Evolutionary conservation across 2,888 invertebrate genomes (phyloP).

Genomic region (Bombylius discolor): DNA sequence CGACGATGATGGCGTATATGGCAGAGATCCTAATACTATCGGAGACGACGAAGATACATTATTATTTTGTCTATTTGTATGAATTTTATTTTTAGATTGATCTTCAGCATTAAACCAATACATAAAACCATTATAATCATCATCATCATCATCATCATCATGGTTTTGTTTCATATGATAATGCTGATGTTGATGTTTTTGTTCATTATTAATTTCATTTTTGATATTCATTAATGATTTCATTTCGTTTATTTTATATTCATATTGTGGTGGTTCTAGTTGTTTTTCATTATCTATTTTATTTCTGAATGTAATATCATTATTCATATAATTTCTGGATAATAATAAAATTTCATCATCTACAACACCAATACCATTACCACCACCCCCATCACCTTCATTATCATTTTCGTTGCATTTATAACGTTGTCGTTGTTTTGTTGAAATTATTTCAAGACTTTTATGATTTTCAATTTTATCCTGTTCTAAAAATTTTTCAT

Average conservation of each 20-base stretch:
- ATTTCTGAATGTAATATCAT: too few relatives aligned
- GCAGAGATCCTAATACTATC: slow-evolving; percentile 27
- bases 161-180: neutral
- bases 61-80: slow-evolving; percentile 10
- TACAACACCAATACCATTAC: slow-evolving; percentile 29
- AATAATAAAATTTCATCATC: slow-evolving; percentile 25
- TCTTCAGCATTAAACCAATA: slow-evolving; percentile 14
- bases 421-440: neutral
- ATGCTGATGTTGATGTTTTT: slow-evolving; percentile 9
- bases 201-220: slow-evolving; percentile 4
- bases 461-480: slow-evolving; percentile 23
- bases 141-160: neutral
- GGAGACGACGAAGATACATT: slow-evolving; percentile 1
- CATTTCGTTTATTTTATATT: slow-evolving; percentile 14
- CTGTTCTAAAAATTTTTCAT: slow-evolving; percentile 33
- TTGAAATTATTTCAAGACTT: slow-evolving; percentile 18
- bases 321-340: slow-evolving; percentile 4
- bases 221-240: slow-evolving; percentile 1
- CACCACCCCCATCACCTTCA: slow-evolving; percentile 14
- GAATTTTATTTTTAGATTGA: slow-evolving; percentile 17
- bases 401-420: neutral
- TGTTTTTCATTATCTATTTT: neutral
- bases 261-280: slow-evolving; percentile 11
- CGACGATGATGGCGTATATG: slow-evolving; percentile 16
- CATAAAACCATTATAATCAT: neutral